Base-by-base conservation (phyloP, 2,113 vertebrate species). In the Eulemur rufifrons region DNA sequence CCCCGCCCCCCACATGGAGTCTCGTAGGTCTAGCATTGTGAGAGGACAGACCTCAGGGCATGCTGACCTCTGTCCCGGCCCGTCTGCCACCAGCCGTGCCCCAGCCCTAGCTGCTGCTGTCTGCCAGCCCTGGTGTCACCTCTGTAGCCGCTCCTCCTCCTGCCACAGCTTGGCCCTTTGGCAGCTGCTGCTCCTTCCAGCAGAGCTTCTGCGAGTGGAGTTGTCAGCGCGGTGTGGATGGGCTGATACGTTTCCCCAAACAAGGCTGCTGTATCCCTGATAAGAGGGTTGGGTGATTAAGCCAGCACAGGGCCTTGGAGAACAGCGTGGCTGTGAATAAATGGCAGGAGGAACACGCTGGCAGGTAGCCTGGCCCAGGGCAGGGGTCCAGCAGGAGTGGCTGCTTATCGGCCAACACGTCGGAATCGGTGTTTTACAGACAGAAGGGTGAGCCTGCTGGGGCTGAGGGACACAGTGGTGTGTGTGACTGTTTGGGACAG, bases 41-140 rank as follows among this genome's bases (percentile, higher is more conserved):
- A 34, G 29, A 34, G 39, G 63, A 14, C 15, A 34, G 12, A 11
- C 63, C 23, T 17, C 0, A 14, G 82, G 92, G 52, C 6, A 25
- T 1, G 7, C 0, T 0, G 32, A 37, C 29, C 3, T 45, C 21
- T 42, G 8, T 6, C 12, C 29, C 9, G 52, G 27, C 27, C 73
- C 2, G 8, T 74, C 39, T 15, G 7, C 27, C 73, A 5, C 13
- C 2, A 6, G 45, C 89, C 32, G 18, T 39, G 61, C 59, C 52
- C 0, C 0, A 34, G 15, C 56, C 37, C 47, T 2, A 6, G 2
- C 20, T 47, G 21, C 32, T 15, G 21, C 64, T 50, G 12, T 11
- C 29, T 11, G 12, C 47, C 54, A 8, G 2, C 25, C 23, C 42
- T 32, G 61, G 2, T 7, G 17, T n/a, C 52, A 4, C 25, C 63